These are phyloP conservation scores for Notocelia uddmanniana DNA, from an alignment of 2,888 invertebrate genomes.

Conservation along the genomic window DNA sequence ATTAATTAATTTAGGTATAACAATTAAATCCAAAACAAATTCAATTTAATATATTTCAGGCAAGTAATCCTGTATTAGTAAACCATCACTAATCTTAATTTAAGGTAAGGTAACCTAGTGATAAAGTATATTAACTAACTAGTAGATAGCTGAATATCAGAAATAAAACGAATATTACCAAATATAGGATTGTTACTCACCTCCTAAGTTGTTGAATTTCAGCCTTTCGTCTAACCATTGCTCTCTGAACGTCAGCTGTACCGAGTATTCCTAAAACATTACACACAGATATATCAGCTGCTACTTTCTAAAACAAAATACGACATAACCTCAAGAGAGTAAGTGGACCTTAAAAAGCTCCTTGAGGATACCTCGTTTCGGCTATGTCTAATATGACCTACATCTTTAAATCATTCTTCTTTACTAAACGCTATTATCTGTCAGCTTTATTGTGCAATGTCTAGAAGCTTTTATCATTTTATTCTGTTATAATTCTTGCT, in stretches of 20 bases:
- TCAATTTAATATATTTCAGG: too few species aligned
- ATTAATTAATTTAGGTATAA: too few species aligned
- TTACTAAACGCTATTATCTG: conserved; percentile 34
- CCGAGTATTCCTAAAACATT: conserved; percentile 96
- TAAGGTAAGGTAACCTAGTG: too few species aligned
- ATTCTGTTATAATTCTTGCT: conserved; percentile 34
- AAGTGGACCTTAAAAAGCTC: conserved; percentile 5
- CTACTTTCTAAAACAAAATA: conserved; percentile 20
- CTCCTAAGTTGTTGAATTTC: conserved; percentile 94
- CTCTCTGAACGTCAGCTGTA: conserved; percentile 98
- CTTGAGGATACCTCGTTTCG: conserved; percentile 27
- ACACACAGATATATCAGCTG: conserved; percentile 39
- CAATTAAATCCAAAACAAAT: too few species aligned
- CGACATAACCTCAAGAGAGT: conserved; percentile 33
- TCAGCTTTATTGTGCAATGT: conserved; percentile 34
- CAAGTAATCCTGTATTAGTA: too few species aligned
- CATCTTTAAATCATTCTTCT: conserved; percentile 29
- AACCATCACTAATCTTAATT: too few species aligned
- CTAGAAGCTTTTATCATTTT: conserved; percentile 25
- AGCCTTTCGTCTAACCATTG: conserved; percentile 98
- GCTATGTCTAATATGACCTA: conserved; percentile 28
- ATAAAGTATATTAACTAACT: too few species aligned
- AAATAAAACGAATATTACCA: too few species aligned
- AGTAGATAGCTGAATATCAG: too few species aligned
- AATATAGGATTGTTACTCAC: conserved; percentile 80